phyloP scores from a whole-genome alignment of 2,113 vertebrate species.

The Myotis lucifugus region DNA sequence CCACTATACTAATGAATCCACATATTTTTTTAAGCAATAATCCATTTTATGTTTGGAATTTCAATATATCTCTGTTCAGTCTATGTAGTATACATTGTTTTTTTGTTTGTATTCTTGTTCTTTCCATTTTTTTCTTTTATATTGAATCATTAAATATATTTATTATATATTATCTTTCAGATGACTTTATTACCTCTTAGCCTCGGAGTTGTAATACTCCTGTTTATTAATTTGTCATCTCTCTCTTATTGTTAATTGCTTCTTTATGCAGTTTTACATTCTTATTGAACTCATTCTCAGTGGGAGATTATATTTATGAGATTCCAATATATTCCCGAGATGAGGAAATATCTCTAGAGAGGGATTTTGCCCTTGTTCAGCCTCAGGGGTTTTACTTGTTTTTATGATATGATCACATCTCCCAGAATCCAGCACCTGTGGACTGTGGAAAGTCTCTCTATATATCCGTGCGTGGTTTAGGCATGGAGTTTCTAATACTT shows the following conservation, averaged over 20 bases:
- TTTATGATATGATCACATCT: neutral
- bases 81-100: neutral
- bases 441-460: neutral
- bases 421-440: neutral
- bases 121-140: neutral
- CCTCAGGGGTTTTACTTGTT: neutral
- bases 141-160: neutral
- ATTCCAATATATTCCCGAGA: neutral
- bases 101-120: neutral
- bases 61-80: neutral
- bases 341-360: neutral
- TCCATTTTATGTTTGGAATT: neutral
- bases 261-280: neutral
- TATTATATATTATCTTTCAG: neutral
- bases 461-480: neutral
- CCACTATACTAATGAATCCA: neutral
- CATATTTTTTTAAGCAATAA: neutral
- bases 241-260: neutral
- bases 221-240: neutral
- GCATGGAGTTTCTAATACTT: neutral
- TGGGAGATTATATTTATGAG: neutral
- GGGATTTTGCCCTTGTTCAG: neutral
- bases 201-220: neutral
- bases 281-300: neutral
- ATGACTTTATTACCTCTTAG: neutral